A percentile compares a stretch with the other conserved stretches of the same genome.
phyloP scores from a whole-genome alignment of 2,888 invertebrate species.

The Plutella xylostella region DNA sequence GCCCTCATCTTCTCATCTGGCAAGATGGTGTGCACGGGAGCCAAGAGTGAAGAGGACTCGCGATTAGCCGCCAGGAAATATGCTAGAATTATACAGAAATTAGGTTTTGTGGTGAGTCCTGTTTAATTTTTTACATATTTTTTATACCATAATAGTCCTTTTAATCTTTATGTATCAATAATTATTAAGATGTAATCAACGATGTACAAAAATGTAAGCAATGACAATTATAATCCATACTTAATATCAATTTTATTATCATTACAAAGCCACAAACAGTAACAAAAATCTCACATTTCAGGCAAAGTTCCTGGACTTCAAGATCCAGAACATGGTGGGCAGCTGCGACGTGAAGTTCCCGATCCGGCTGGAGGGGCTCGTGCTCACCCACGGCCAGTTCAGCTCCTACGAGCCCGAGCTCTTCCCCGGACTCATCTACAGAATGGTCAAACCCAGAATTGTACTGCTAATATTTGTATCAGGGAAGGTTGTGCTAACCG shows the following conservation, averaged over 20 bases:
- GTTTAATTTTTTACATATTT: too few species aligned
- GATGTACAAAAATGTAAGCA: too few species aligned
- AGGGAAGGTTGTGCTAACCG: constrained; percentile 98
- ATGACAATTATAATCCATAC: too few species aligned
- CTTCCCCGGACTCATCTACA: constrained; percentile 97
- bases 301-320: constrained; percentile 86
- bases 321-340: constrained; percentile 85
- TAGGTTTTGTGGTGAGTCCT: constrained; percentile 81
- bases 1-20: constrained; percentile 84
- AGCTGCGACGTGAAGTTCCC: constrained; percentile 85
- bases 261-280: too few species aligned
- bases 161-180: too few species aligned
- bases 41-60: constrained; percentile 84
- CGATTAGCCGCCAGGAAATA: constrained; percentile 84
- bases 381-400: constrained; percentile 80
- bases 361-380: constrained; percentile 79
- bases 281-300: constrained; percentile 54
- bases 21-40: constrained; percentile 88
- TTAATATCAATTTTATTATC: too few species aligned
- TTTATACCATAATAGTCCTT: too few species aligned
- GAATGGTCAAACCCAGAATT: constrained; percentile 97
- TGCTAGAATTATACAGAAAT: constrained; percentile 86
- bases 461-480: constrained; percentile 98
- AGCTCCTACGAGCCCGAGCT: constrained; percentile 97
- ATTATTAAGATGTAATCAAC: too few species aligned